Base-by-base conservation (phyloP, 2,797 vertebrate species). In the Chloroceryle amazona region DNA sequence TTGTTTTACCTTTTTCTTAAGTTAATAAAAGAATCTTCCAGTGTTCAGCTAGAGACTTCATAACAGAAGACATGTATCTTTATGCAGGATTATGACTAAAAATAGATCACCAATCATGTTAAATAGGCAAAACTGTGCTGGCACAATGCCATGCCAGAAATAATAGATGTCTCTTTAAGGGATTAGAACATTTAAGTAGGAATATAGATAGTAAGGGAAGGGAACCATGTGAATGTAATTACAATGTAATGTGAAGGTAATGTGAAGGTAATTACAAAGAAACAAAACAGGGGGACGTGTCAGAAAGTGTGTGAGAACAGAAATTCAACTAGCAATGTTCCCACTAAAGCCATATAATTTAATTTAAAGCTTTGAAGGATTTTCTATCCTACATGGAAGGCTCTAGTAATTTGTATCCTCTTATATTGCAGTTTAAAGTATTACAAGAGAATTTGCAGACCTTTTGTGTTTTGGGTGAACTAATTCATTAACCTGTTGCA, bases 321-420 rank as follows among this genome's bases (percentile, higher is more conserved):
- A 75, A 93, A 85, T 55, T 76, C 46, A 68, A 21, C 41, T 70
- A 68, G 23, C 35, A 83, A 85, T 39, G 37, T 57, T 86, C 63
- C 55, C 37, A 68, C 55, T 83, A 70, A 78, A 83, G 42, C 58
- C 39, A 8, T 63, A 41, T 81, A 51, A 80, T 86, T 89, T 79
- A 86, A 86, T 86, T 89, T 79, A 89, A 86, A 86, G 54, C 35
- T 84, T 93, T 79, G 61, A 84, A 89, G 42, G 60, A 78, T 89
- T 84, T 84, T 75, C 67, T 90, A 2, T 61, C 76, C 29, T 72
- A 55, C 51, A 73, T 72, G 44, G 44, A 86, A 89, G 16, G 14
- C 37, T 76, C 19, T 28, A 31, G 31, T 80, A 76, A 74, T 67
- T 71, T 87, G 6, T 58, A 29, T 72, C 21, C 58, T 89, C 18